Evolutionary conservation across 2,888 invertebrate genomes (phyloP).

Genomic region (Mimas tiliae): DNA sequence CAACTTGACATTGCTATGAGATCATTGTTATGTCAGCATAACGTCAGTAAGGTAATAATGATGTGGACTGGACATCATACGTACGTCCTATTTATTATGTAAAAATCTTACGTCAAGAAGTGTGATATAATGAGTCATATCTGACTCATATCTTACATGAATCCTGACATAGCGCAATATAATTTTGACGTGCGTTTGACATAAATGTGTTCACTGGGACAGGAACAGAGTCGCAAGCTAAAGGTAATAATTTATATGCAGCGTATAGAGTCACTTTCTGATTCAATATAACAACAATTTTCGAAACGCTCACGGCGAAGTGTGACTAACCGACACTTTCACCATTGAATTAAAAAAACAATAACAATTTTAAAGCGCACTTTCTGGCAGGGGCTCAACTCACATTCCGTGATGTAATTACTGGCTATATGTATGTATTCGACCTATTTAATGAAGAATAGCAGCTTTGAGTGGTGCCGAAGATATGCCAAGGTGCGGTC

Average conservation of each 20-base stretch:
- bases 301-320: background rate
- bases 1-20: too few species aligned
- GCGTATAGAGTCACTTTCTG: background rate
- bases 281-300: slow-evolving; percentile 5
- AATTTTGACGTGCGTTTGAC: too few species aligned
- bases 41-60: too few species aligned
- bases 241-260: background rate
- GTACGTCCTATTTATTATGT: too few species aligned
- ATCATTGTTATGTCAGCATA: too few species aligned
- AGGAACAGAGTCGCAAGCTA: too few species aligned
- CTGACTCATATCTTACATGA: too few species aligned
- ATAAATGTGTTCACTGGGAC: too few species aligned
- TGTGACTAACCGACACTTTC: slow-evolving; percentile 4
- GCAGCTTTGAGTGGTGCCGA: slow-evolving; percentile 2
- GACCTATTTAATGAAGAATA: slow-evolving; percentile 16
- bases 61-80: too few species aligned
- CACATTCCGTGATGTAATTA: background rate
- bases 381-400: slow-evolving; percentile 8
- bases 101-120: too few species aligned
- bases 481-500: slow-evolving; percentile 13
- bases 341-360: slow-evolving; percentile 17
- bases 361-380: slow-evolving; percentile 1
- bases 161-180: too few species aligned
- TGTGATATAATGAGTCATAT: too few species aligned
- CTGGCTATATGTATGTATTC: background rate